Percentiles rank a stretch among this genome's conserved stretches.
Evolutionary conservation across 2,888 invertebrate genomes (phyloP).

Genomic region (Myathropa florea): DNA sequence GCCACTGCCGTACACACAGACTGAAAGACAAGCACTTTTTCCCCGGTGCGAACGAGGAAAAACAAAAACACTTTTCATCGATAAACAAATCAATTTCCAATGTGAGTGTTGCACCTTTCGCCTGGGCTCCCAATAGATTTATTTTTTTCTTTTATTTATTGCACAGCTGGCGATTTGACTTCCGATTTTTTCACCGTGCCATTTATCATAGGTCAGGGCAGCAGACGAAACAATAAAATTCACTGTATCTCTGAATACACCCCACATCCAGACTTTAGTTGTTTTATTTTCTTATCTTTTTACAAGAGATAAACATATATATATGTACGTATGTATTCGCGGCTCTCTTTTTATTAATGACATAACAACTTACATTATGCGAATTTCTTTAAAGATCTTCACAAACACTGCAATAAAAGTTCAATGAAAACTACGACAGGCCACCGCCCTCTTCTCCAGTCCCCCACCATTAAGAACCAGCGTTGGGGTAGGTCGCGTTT

Average conservation of each 20-base stretch:
- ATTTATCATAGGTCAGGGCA: constrained; percentile 35
- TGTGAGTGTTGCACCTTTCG: constrained; percentile 4
- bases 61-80: constrained; percentile 19
- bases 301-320: neutral
- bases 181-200: neutral
- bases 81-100: constrained; percentile 51
- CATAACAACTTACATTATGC: neutral
- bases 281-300: neutral
- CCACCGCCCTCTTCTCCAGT: neutral
- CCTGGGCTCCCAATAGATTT: constrained; percentile 21
- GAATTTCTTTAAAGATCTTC: neutral
- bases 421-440: constrained; percentile 11
- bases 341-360: neutral
- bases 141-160: constrained; percentile 27
- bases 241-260: neutral
- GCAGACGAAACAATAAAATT: neutral
- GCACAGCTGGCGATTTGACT: constrained; percentile 14
- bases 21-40: neutral
- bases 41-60: neutral
- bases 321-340: neutral
- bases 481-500: constrained; percentile 38
- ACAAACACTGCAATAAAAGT: constrained; percentile 1
- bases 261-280: neutral
- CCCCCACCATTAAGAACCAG: neutral
- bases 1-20: neutral